Evolutionary conservation across 2,888 invertebrate species (phyloP).

Genomic region (Drosophila percnosoma): DNA sequence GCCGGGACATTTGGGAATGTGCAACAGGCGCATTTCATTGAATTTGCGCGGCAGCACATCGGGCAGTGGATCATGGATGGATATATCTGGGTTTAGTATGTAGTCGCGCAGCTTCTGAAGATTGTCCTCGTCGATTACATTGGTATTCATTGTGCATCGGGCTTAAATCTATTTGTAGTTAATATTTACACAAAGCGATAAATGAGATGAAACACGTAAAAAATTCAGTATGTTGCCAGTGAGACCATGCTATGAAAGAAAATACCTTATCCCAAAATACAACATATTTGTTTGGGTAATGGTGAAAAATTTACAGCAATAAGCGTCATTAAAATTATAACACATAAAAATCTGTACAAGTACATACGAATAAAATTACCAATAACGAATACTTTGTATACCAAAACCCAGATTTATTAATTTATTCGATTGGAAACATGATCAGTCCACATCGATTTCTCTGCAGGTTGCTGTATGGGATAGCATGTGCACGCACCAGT

Average conservation of each 20-base stretch:
- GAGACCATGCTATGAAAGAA: slow-evolving; percentile 8
- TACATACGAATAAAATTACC: background rate
- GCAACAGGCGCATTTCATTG: slow-evolving; percentile 76
- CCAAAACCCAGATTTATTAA: background rate
- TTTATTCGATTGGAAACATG: background rate
- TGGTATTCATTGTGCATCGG: slow-evolving; percentile 37
- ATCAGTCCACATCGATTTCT: background rate
- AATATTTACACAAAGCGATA: slow-evolving; percentile 3
- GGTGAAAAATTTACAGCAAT: background rate
- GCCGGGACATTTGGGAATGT: slow-evolving; percentile 75
- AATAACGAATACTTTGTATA: background rate
- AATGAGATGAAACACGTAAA: background rate
- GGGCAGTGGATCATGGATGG: slow-evolving; percentile 83
- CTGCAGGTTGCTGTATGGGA: background rate
- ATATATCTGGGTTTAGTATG: slow-evolving; percentile 82
- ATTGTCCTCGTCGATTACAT: slow-evolving; percentile 56
- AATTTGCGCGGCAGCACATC: slow-evolving; percentile 79
- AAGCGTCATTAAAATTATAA: background rate
- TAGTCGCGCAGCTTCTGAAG: slow-evolving; percentile 74
- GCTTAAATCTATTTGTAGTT: background rate
- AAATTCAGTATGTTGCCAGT: background rate
- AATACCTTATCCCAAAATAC: slow-evolving; percentile 16
- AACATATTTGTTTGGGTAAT: background rate
- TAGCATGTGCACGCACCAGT: background rate
- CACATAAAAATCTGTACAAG: background rate